Evolutionary conservation across 2,888 invertebrate genomes (phyloP), one percentile per base, ranked within the genome.

Genomic region (Parnassius glacialis): DNA sequence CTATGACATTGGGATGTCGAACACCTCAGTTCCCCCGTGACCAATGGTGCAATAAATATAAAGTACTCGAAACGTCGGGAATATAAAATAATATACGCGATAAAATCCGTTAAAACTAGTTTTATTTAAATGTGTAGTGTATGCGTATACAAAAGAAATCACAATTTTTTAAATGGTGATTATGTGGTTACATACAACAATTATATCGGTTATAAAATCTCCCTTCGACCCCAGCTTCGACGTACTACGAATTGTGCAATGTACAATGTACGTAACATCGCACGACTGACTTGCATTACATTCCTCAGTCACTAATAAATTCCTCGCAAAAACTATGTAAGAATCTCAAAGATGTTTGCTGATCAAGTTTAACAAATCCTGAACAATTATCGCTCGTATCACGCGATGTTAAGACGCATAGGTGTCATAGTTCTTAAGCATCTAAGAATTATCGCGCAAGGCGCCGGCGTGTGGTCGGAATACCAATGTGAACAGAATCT

Each of bases 401-500:
- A 2, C 54, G 3, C 41, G n/a, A 16, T 3, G 10, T 9, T 61
- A 56, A 56, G 41, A 45, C 2, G 1, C 41, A 20, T n/a, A 10
- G 16, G 10, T 45, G 13, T 13, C n/a, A 13, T 42, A 34, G 45
- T 12, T 42, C 13, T n/a, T 20, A 20, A 20, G 20, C 43, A 10
- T 61, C 52, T 34, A 57, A 61, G 34, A 34, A 45, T 12, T 51
- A 51, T 54, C 48, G 54, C 11, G 13, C n/a, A 60, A 20, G 44
- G 61, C 42, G 57, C 12, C 20, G 57, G 25, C 12, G 16, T 59
- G 56, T 47, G 63, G 44, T 55, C 59, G 59, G 59, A 63, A 63
- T 63, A 56, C 63, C 52, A 51, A 58, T 41, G 54, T 10, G 63
- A 63, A 47, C 47, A 52, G 52, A 62, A 59, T 63, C 50, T 63